Conservation (phyloP, 2,888 invertebrate genomes). For the Limenitis camilla region DNA sequence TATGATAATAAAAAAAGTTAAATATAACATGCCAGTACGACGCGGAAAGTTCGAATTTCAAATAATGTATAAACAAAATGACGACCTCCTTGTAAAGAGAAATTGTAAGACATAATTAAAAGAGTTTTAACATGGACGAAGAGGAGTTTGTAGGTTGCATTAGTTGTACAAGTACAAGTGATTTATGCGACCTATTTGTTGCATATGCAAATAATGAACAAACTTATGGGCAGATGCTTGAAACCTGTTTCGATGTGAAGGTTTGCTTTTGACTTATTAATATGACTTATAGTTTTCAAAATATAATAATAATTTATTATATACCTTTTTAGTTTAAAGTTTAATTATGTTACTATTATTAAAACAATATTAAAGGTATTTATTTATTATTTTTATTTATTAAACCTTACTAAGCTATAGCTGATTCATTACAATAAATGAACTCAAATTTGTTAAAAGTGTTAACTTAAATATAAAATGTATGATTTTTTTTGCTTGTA, state of each 20-base stretch:
- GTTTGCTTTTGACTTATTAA: slow-evolving; percentile 32
- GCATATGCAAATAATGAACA: slow-evolving; percentile 55
- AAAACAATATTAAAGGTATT: too few species aligned
- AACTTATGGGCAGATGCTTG: slow-evolving; percentile 62
- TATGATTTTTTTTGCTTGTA: too few species aligned
- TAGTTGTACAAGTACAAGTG: slow-evolving; percentile 62
- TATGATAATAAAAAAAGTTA: not conserved
- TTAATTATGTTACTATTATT: slow-evolving; percentile 2
- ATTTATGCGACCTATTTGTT: slow-evolving; percentile 66
- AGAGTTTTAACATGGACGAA: slow-evolving; percentile 37
- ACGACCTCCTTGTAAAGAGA: slow-evolving; percentile 11
- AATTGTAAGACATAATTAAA: not conserved
- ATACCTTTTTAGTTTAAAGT: not conserved
- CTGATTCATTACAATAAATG: too few species aligned
- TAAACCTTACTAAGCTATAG: too few species aligned
- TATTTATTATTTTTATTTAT: too few species aligned
- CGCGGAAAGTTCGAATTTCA: slow-evolving; percentile 15
- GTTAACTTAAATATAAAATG: too few species aligned
- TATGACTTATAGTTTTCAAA: not conserved
- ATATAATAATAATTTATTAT: too few species aligned
- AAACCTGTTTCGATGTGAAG: slow-evolving; percentile 64
- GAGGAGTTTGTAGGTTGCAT: slow-evolving; percentile 68
- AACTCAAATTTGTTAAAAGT: too few species aligned
- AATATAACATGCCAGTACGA: slow-evolving; percentile 13
- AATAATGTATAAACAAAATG: slow-evolving; percentile 2